Base-by-base conservation (phyloP, 2,888 invertebrate genomes). In the Linyphia triangularis region DNA sequence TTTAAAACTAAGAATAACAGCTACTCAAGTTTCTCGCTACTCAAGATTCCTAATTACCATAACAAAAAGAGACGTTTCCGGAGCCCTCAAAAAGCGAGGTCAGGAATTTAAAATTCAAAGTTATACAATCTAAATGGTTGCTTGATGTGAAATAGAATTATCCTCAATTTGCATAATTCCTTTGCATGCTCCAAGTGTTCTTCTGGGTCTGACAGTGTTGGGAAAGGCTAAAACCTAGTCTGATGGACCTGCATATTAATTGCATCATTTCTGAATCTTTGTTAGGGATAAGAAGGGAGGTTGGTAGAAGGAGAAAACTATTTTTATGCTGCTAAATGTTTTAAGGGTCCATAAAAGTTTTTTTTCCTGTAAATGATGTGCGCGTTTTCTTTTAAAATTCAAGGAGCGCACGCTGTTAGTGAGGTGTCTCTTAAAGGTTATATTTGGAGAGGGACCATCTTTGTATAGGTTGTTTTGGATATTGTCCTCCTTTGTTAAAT, bases 211-310 rank as follows among this genome's bases (percentile, higher is more conserved):
- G 2, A 16, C 33, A n/a, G 63, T 63, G 9, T 19, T 10, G 4
- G 9, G 63, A 16, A 24, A n/a, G 19, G 13, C 16, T 16, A 9
- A 30, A 79, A 79, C 28, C 67, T 67, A 16, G 1, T 65, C 43
- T 65, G 78, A 78, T 65, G 78, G 67, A 67, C 51, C 51, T 67
- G 78, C 65, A 79, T 79, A 79, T 79, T 79, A 79, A 65, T 65
- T 67, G 78, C 78, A 79, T 67, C 78, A 79, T 79, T 79, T 79
- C 19, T 67, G 78, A 77, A 77, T 77, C 63, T 63, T 22, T 77
- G 77, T 61, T n/a, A 22, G 57, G 57, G 24, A 33, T 77, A 24
- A 37, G 2, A 75, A 37, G 22, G 7, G 37, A 30, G 59, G n/a
- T n/a, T n/a, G 33, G 51, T 30, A 51, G 22, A 22, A 28, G 16